phyloP scores from a whole-genome alignment of 2,888 invertebrate genomes.

The Tachina fera region DNA sequence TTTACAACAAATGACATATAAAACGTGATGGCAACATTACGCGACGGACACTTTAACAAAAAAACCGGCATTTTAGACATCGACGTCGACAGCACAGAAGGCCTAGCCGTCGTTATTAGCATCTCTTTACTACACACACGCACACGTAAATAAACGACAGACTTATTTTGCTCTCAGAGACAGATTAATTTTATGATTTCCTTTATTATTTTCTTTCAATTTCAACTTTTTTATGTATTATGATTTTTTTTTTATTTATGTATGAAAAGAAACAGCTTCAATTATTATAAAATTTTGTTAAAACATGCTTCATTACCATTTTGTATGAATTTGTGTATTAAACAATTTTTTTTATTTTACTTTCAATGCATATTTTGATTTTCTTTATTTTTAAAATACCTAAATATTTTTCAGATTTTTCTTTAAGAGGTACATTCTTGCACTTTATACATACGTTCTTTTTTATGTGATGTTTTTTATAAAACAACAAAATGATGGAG shows the following conservation, averaged over 20 bases:
- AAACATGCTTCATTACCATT: slow-evolving; percentile 2
- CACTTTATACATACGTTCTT: slow-evolving; percentile 2
- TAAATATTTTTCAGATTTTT: slow-evolving; percentile 38
- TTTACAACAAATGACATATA: slow-evolving; percentile 67
- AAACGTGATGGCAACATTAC: slow-evolving; percentile 68
- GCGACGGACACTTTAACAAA: slow-evolving; percentile 45
- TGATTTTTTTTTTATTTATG: slow-evolving; percentile 28
- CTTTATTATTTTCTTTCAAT: slow-evolving; percentile 49
- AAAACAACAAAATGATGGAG: slow-evolving; percentile 34
- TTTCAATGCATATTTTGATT: slow-evolving; percentile 21
- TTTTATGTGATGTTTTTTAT: slow-evolving; percentile 37
- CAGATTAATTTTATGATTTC: slow-evolving; percentile 54
- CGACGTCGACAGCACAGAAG: slow-evolving; percentile 41
- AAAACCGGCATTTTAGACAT: slow-evolving; percentile 67
- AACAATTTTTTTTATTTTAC: slow-evolving; percentile 30
- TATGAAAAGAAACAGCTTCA: slow-evolving; percentile 8
- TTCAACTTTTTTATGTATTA: slow-evolving; percentile 46
- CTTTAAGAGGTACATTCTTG: slow-evolving; percentile 28
- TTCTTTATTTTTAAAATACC: slow-evolving; percentile 30
- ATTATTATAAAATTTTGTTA: background rate
- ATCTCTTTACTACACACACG: slow-evolving; percentile 38
- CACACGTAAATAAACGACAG: slow-evolving; percentile 34
- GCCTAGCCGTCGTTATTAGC: slow-evolving; percentile 58
- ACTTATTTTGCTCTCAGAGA: slow-evolving; percentile 49
- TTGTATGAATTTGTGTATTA: slow-evolving; percentile 6